Evolutionary conservation across 1,140 invertebrate species (phyloP).

Genomic region (Cyphomyrmex costatus): DNA sequence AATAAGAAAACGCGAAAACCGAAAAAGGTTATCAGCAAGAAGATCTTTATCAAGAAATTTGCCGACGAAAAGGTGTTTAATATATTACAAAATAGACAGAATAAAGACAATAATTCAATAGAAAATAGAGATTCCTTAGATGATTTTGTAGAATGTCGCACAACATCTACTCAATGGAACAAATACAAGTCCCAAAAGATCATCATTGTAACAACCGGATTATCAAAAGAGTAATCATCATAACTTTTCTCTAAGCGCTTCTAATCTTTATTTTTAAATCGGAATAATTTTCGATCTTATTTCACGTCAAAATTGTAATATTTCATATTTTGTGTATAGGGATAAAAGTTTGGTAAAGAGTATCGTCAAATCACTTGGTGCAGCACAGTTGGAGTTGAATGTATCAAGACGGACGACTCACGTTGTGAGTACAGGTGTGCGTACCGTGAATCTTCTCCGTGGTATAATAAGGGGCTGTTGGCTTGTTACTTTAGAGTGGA

Average conservation of each 20-base stretch:
- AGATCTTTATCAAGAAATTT: slow-evolving; percentile 80
- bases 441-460: slow-evolving; percentile 85
- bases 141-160: slow-evolving; percentile 75
- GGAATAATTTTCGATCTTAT: slow-evolving; percentile 35
- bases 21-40: slow-evolving; percentile 80
- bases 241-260: slow-evolving; percentile 2
- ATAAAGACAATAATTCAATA: slow-evolving; percentile 9
- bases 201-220: slow-evolving; percentile 81
- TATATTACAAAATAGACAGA: slow-evolving; percentile 54
- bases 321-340: slow-evolving; percentile 70
- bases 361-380: slow-evolving; percentile 78
- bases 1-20: slow-evolving; percentile 69
- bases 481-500: slow-evolving; percentile 85
- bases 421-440: slow-evolving; percentile 83
- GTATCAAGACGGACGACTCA: slow-evolving; percentile 84
- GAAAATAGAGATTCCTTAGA: slow-evolving; percentile 69
- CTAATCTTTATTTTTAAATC: slow-evolving; percentile 16
- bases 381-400: slow-evolving; percentile 77
- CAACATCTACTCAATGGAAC: slow-evolving; percentile 45
- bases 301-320: neutral
- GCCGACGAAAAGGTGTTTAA: slow-evolving; percentile 69
- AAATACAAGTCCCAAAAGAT: slow-evolving; percentile 68
- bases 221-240: slow-evolving; percentile 77
- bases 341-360: slow-evolving; percentile 81
- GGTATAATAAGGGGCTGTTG: slow-evolving; percentile 86